A percentile compares a stretch with the other conserved stretches of the same genome.
These are phyloP conservation scores for Pseudobourletiella spinata DNA, from an alignment of 1,140 invertebrate genomes.

Conservation along the genomic window DNA sequence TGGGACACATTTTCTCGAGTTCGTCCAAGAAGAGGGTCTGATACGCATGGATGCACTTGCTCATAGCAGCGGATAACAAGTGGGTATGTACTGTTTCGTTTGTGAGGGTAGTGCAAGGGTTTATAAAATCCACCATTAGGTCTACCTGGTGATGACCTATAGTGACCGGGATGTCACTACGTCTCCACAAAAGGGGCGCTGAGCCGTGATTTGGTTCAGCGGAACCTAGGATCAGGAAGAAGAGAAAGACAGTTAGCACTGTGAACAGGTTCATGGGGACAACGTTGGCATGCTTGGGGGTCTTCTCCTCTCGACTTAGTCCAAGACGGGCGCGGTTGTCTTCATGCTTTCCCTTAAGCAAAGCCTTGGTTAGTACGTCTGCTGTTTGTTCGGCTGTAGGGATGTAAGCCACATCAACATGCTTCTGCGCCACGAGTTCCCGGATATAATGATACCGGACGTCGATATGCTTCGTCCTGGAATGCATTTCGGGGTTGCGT, in stretches of 20 bases:
- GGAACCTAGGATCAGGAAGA: too few species aligned
- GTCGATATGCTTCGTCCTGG: too few species aligned
- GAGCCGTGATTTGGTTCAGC: too few species aligned
- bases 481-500: conserved; percentile 37
- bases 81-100: neutral
- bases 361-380: conserved; percentile 35
- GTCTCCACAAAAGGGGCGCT: too few species aligned
- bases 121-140: neutral
- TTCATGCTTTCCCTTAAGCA: conserved; percentile 6
- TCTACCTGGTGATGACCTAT: neutral
- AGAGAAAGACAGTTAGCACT: neutral
- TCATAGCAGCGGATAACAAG: neutral
- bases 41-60: neutral
- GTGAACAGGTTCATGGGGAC: too few species aligned
- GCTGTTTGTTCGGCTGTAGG: conserved; percentile 23
- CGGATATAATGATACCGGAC: conserved; percentile 35
- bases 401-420: conserved; percentile 1
- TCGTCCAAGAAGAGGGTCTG: neutral
- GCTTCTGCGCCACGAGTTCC: conserved; percentile 14
- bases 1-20: conserved; percentile 2
- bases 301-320: too few species aligned
- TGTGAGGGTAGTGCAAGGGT: neutral
- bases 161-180: neutral
- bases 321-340: conserved; percentile 37
- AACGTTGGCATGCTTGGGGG: neutral